phyloP scores from a whole-genome alignment of 2,797 vertebrate genomes.

The Bovichtus variegatus region DNA sequence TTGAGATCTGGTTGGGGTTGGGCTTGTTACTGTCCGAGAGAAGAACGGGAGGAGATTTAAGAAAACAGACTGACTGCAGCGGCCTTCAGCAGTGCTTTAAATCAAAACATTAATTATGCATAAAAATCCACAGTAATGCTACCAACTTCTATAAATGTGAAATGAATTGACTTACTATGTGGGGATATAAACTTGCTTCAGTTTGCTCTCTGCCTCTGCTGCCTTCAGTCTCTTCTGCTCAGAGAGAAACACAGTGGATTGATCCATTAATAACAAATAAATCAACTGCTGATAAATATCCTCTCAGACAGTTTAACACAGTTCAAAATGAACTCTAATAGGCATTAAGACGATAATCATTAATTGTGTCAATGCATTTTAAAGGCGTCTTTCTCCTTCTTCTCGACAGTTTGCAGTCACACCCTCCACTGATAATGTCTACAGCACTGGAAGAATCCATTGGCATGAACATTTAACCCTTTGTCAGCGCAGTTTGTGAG shows the following conservation, averaged over 20 bases:
- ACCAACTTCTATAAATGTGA: background rate
- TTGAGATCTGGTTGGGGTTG: slow-evolving; percentile 97
- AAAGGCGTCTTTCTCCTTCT: background rate
- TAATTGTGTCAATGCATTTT: background rate
- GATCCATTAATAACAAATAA: slow-evolving; percentile 33
- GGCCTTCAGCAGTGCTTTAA: slow-evolving; percentile 3
- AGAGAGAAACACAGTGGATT: slow-evolving; percentile 30
- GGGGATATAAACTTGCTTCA: slow-evolving; percentile 99
- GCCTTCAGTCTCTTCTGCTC: slow-evolving; percentile 97
- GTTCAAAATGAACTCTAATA: background rate
- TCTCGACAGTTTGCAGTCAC: background rate
- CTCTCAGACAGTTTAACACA: background rate
- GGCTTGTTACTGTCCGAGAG: slow-evolving; percentile 92
- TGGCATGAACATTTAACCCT: background rate
- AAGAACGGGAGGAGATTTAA: background rate
- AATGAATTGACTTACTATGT: slow-evolving; percentile 93
- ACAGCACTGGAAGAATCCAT: background rate
- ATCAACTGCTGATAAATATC: slow-evolving; percentile 20
- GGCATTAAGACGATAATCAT: background rate
- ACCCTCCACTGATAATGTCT: background rate
- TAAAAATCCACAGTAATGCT: background rate
- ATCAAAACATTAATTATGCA: slow-evolving; percentile 24
- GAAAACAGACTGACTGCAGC: background rate
- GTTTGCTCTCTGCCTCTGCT: slow-evolving; percentile 97
- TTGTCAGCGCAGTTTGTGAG: background rate